Base-by-base conservation (phyloP, 2,888 invertebrate species). In the Apoda limacodes region DNA sequence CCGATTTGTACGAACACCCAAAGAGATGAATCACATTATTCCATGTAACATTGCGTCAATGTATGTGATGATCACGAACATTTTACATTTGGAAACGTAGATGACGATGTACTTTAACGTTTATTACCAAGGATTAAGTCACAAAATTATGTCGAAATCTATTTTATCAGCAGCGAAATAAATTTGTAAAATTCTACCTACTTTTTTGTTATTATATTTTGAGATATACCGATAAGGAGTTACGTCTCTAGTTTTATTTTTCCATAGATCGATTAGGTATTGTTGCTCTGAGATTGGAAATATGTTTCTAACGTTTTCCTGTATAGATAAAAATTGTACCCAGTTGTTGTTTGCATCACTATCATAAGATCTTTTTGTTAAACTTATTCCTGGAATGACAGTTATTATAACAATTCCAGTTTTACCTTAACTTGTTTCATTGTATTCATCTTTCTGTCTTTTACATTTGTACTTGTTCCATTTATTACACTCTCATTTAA, bases 191-290 rank as follows among this genome's bases (percentile, higher is more conserved):
- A n/a, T n/a, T n/a, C n/a, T n/a, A n/a, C n/a, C n/a, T n/a, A n/a
- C n/a, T n/a, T 66, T 70, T 71, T 69, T 71, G 60, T 69, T 64
- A 62, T 53, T 62, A 66, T 66, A 66, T 68, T 67, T 47, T 43
- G 48, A 69, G 72, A 71, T 74, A 52, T 52, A 45, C 55, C 49
- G 75, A 72, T 74, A 72, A 62, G 60, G 53, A 42, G 54, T 58
- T n/a, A n/a, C n/a, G n/a, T n/a, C n/a, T 64, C 62, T 64, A 57
- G 63, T 59, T n/a, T n/a, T 57, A 60, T 64, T 63, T 55, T 68
- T 60, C 52, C 52, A 52, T 60, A 55, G 55, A 62, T 69, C 58
- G 55, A 54, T 59, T 55, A 54, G 48, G 55, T 50, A 67, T 70
- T 72, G 65, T 71, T 59, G 50, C 46, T 52, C 38, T 33, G 42